Evolutionary conservation across 1,140 invertebrate species (phyloP), one percentile per base, ranked within the genome.

Genomic region (Pseudomyrmex gracilis): DNA sequence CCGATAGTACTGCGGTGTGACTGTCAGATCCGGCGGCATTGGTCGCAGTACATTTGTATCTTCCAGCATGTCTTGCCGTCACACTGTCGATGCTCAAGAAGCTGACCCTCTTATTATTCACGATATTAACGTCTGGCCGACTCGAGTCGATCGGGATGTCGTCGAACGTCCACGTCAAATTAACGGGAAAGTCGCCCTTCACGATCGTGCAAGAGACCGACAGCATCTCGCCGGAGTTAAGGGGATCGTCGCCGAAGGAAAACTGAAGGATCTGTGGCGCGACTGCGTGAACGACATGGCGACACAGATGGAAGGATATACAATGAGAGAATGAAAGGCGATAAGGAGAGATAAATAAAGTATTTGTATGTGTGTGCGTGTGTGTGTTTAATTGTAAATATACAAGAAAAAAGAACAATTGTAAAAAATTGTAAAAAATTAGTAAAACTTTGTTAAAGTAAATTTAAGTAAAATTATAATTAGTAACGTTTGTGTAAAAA

Each of bases 161-260:
- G 88, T 97, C 96, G 82, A 97, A 95, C 10, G 95, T 95, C 96
- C 96, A 97, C 58, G 94, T 95, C 86, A 97, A 96, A 51, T 94
- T 95, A 47, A 97, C 94, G 57, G 96, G 97, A 24, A 96, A 94
- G 93, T 97, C 97, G 53, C 97, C 97, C 90, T 97, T 96, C 90
- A 95, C 96, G 89, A 97, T 96, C 80, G 96, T 95, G 92, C 97
- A 97, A 85, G 96, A 95, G 5, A 97, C 95, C 47, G 96, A 96
- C 61, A 96, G 95, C 90, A 97, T 96, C 94, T 97, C 97, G 55
- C 97, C 97, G 90, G 96, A 96, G 93, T 96, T 96, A 43, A 96
- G 94, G 45, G 96, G 95, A 90, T 95, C 95, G 73, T 97, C 96
- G 85, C 96, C 97, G 91, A 97, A 97, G 71, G 94, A 95, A 86